Percentiles rank a stretch among this genome's conserved stretches.
These are phyloP conservation scores for Dolichomitus sp. DNA, from an alignment of 2,888 invertebrate genomes.

Conservation along the genomic window DNA sequence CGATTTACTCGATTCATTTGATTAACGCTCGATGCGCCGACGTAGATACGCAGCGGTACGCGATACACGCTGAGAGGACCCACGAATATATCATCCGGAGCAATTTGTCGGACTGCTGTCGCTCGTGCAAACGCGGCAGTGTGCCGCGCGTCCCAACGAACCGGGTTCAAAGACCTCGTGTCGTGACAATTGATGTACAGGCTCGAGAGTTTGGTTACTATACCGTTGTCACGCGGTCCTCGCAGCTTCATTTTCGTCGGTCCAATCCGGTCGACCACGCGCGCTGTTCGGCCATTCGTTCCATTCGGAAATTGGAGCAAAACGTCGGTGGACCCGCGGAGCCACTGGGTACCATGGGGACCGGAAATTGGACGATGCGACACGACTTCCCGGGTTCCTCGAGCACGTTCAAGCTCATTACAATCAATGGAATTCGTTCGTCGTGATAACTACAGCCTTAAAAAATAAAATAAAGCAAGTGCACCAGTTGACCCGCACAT, in stretches of 20 bases:
- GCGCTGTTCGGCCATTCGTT: constrained; percentile 43
- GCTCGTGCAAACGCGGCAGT: constrained; percentile 49
- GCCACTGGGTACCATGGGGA: constrained; percentile 7
- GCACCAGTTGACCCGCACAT: neutral
- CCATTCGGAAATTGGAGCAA: constrained; percentile 58
- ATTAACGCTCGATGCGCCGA: constrained; percentile 31
- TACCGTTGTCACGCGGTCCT: constrained; percentile 31
- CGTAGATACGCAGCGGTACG: neutral
- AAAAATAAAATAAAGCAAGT: neutral
- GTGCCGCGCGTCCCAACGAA: constrained; percentile 6
- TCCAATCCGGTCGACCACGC: constrained; percentile 47
- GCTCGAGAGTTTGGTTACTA: constrained; percentile 47
- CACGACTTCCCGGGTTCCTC: constrained; percentile 25
- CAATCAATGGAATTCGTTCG: constrained; percentile 13
- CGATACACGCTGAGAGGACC: constrained; percentile 18
- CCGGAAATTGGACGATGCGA: constrained; percentile 57
- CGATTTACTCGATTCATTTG: neutral
- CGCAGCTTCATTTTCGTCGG: constrained; percentile 62
- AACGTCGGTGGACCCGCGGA: constrained; percentile 21
- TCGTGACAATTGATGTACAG: constrained; percentile 62
- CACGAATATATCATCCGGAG: constrained; percentile 59
- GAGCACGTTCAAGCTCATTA: constrained; percentile 1
- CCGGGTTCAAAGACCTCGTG: constrained; percentile 64
- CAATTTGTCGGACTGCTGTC: constrained; percentile 50
- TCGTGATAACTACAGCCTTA: neutral